phyloP scores from a whole-genome alignment of 2,113 vertebrate species.

The Nematolebias whitei region DNA sequence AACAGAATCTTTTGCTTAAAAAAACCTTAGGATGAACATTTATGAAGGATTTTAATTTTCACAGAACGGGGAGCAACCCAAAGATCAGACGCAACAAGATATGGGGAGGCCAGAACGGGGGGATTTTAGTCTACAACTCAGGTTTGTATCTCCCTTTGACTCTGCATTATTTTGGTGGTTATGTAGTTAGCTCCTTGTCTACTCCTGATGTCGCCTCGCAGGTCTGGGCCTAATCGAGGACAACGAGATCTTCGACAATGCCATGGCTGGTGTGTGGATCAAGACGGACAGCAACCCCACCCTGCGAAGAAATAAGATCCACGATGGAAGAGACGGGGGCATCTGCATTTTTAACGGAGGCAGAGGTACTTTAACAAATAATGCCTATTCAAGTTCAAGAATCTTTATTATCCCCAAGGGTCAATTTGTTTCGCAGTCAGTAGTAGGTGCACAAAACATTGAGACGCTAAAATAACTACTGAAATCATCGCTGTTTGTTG shows the following conservation, averaged over 20 bases:
- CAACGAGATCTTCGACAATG: slow-evolving; percentile 99
- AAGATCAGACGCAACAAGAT: slow-evolving; percentile 99
- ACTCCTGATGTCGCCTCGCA: slow-evolving; percentile 47
- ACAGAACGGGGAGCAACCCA: slow-evolving; percentile 98
- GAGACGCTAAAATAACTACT: no score
- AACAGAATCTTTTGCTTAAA: no score
- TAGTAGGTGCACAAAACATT: no score
- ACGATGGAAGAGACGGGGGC: slow-evolving; percentile 96
- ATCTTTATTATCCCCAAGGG: no score
- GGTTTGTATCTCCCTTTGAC: slow-evolving; percentile 68
- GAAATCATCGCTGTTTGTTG: no score
- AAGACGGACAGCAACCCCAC: slow-evolving; percentile 99
- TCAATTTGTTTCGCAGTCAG: no score
- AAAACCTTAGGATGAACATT: background rate
- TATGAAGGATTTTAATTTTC: background rate
- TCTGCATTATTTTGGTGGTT: background rate
- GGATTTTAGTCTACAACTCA: slow-evolving; percentile 99
- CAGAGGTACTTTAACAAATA: slow-evolving; percentile 81
- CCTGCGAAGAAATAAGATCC: slow-evolving; percentile 98
- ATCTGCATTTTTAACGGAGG: slow-evolving; percentile 99
- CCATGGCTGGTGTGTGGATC: slow-evolving; percentile 99
- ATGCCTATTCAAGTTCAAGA: no score
- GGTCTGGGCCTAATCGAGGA: slow-evolving; percentile 99
- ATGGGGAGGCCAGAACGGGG: slow-evolving; percentile 99
- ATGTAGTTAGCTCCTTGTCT: background rate